Base-by-base conservation (phyloP, 1,140 invertebrate genomes). In the Microplitis mediator region DNA sequence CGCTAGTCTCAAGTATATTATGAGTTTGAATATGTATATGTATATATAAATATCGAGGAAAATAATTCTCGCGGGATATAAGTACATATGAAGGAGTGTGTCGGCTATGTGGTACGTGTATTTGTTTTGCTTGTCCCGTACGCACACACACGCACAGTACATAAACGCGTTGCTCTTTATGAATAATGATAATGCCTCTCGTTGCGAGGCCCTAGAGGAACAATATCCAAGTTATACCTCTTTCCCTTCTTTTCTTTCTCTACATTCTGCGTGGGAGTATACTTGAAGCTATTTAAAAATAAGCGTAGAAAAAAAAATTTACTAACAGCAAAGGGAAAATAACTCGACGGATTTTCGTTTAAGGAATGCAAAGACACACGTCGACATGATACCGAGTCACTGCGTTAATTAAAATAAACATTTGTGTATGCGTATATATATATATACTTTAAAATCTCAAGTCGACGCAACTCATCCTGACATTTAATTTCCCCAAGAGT, bases 181-280 rank as follows among this genome's bases (percentile, higher is more conserved):
- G 73, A 76, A 76, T 76, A 76, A 76, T 76, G 75, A 76, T 76
- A 76, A 76, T 76, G 62, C 75, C 69, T 74, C 71, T 14, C 32
- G 73, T 72, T 74, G 31, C 4, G 11, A 72, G 67, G 60, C 14
- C 61, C 70, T 58, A n/a, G 60, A 66, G 70, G 74, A 75, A 75
- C 70, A 75, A 75, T 75, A 74, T 70, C 71, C 73, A 56, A 77
- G 72, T 75, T 75, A 77, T 77, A 65, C 39, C 39, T 23, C 62
- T 62, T 62, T 62, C 60, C 9, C 60, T 62, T 50, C 62, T 16
- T 35, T 64, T 64, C 62, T 50, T 50, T 64, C 8, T 64, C 5
- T 31, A 51, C 63, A 65, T 54, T 58, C 14, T 31, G 58, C 67
- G 54, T 60, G 16, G 34, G 14, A 16, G 51, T n/a, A 8, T 23